Conservation (phyloP, 2,888 invertebrate species). For the Spicauda simplicius region DNA sequence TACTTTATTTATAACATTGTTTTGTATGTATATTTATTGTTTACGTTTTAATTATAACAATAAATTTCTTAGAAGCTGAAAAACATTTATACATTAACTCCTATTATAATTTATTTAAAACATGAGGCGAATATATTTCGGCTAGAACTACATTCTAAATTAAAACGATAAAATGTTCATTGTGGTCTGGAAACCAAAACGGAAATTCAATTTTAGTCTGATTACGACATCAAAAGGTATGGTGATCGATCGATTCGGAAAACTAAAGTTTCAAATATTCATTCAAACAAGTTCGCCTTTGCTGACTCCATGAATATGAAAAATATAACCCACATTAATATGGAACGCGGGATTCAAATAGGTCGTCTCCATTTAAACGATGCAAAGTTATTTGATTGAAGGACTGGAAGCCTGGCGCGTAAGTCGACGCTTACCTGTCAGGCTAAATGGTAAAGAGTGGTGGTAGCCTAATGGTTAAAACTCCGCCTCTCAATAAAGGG, state of each 20-base stretch:
- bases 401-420: background rate
- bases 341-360: conserved; percentile 2
- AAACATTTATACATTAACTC: too few species aligned
- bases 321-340: conserved; percentile 19
- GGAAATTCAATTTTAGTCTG: background rate
- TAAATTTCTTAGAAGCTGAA: too few species aligned
- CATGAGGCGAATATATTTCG: too few species aligned
- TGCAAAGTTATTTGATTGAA: background rate
- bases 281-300: conserved; percentile 9
- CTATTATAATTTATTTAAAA: too few species aligned
- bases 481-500: too few species aligned
- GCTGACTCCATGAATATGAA: conserved; percentile 4
- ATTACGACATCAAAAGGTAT: conserved; percentile 1
- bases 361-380: conserved; percentile 18
- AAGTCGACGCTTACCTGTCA: background rate
- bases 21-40: too few species aligned
- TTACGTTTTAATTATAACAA: too few species aligned
- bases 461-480: too few species aligned
- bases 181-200: background rate
- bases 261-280: conserved; percentile 12
- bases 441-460: too few species aligned
- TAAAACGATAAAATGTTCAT: background rate
- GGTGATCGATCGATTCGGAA: conserved; percentile 1
- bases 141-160: too few species aligned
- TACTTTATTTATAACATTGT: too few species aligned